A percentile compares a stretch with the other conserved stretches of the same genome.
Evolutionary conservation across 2,113 vertebrate genomes (phyloP).

Genomic region (Garra rufa): DNA sequence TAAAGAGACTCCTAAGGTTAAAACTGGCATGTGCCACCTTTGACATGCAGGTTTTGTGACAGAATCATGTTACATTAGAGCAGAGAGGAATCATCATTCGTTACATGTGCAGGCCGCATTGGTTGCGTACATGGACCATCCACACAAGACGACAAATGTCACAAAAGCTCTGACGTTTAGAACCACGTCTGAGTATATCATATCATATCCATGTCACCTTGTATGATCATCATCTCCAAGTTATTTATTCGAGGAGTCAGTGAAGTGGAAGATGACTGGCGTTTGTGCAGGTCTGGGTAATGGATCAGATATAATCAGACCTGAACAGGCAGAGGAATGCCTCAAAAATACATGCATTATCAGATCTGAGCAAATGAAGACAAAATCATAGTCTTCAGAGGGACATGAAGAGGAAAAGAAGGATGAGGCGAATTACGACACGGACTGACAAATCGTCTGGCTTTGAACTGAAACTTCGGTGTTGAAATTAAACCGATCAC

Average conservation of each 20-base stretch:
- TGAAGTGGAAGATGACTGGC: slow-evolving; percentile 27
- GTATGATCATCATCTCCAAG: not conserved
- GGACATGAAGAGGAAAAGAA: not conserved
- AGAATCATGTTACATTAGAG: not conserved
- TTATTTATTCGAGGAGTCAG: slow-evolving; percentile 7
- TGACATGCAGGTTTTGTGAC: not conserved
- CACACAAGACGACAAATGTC: not conserved
- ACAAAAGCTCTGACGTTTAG: slow-evolving; percentile 11
- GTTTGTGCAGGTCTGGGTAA: slow-evolving; percentile 22
- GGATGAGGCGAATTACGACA: not conserved
- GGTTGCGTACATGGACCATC: not conserved
- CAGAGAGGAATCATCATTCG: not conserved
- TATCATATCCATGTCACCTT: slow-evolving; percentile 20
- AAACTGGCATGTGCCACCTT: not conserved
- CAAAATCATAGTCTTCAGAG: not conserved
- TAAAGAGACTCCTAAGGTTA: not conserved
- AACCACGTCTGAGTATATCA: not conserved
- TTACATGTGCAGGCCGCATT: not conserved
- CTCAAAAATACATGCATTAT: slow-evolving; percentile 15
- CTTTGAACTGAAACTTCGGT: slow-evolving; percentile 15
- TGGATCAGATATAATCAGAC: slow-evolving; percentile 30
- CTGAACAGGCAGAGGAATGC: not conserved
- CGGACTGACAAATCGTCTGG: not conserved
- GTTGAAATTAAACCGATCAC: slow-evolving; percentile 18
- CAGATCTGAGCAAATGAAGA: slow-evolving; percentile 1